Percentiles rank a stretch among this genome's conserved stretches.
phyloP scores from a whole-genome alignment of 2,888 invertebrate genomes.

The Oscheius sp. region DNA sequence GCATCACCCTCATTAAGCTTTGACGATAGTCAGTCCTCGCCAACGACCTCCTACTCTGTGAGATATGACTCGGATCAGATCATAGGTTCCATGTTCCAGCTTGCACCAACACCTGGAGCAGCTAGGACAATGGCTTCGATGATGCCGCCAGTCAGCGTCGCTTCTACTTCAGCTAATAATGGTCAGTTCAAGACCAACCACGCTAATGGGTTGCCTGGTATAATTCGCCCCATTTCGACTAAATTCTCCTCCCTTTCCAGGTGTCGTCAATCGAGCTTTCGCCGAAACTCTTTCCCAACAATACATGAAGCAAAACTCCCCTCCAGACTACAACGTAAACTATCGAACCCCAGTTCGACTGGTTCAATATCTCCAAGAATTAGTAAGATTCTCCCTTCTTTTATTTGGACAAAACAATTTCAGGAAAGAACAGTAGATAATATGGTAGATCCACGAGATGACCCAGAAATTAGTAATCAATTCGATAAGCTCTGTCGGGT shows the following conservation, averaged over 20 bases:
- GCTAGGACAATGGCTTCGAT: background rate
- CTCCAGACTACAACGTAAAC: conserved; percentile 1
- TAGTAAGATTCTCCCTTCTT: conserved; percentile 27
- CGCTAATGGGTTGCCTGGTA: conserved; percentile 7
- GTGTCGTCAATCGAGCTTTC: conserved; percentile 46
- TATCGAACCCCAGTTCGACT: conserved; percentile 22
- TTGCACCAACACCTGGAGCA: conserved; percentile 28
- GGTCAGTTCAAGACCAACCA: background rate
- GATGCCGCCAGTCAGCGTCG: background rate
- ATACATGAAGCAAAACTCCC: conserved; percentile 19
- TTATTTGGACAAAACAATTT: background rate
- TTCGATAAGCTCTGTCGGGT: conserved; percentile 58
- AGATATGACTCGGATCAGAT: background rate
- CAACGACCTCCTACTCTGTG: conserved; percentile 13
- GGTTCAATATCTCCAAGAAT: conserved; percentile 39
- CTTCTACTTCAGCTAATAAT: conserved; percentile 4
- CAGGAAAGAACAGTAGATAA: conserved; percentile 52
- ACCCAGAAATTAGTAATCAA: conserved; percentile 44
- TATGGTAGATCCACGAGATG: conserved; percentile 44
- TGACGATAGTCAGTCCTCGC: conserved; percentile 25
- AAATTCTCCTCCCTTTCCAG: conserved; percentile 9
- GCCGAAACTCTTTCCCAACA: conserved; percentile 42
- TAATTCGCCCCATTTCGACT: background rate
- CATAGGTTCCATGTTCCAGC: conserved; percentile 19
- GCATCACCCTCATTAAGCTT: conserved; percentile 30